phyloP scores from a whole-genome alignment of 2,113 vertebrate species.

The Odocoileus virginianus region DNA sequence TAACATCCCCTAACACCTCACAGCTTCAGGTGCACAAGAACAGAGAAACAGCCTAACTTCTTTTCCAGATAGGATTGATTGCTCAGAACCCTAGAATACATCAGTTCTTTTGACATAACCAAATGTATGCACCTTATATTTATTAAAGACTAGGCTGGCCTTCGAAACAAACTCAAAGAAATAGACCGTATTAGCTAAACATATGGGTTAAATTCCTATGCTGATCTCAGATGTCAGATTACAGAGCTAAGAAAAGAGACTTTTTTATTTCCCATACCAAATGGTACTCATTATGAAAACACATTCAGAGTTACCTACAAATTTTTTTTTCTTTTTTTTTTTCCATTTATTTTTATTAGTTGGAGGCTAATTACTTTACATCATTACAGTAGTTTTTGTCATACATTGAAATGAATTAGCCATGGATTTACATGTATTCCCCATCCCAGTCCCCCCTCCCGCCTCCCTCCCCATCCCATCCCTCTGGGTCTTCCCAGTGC shows the following conservation, averaged over 20 bases:
- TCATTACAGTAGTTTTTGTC: too few species aligned
- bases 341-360: too few species aligned
- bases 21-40: not conserved
- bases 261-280: not conserved
- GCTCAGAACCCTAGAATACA: not conserved
- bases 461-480: too few species aligned
- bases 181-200: not conserved
- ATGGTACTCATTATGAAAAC: not conserved
- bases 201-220: not conserved
- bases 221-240: not conserved
- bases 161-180: not conserved
- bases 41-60: not conserved
- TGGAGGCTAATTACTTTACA: too few species aligned
- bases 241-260: not conserved
- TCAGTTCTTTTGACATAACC: not conserved
- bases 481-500: too few species aligned
- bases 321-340: too few species aligned
- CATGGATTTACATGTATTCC: too few species aligned
- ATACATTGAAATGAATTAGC: too few species aligned
- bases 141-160: not conserved
- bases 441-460: too few species aligned
- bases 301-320: not conserved
- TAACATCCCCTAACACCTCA: not conserved
- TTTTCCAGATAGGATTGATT: not conserved
- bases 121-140: not conserved